Conservation (phyloP, 2,888 invertebrate species). For the Lasioglossum marginatum region DNA sequence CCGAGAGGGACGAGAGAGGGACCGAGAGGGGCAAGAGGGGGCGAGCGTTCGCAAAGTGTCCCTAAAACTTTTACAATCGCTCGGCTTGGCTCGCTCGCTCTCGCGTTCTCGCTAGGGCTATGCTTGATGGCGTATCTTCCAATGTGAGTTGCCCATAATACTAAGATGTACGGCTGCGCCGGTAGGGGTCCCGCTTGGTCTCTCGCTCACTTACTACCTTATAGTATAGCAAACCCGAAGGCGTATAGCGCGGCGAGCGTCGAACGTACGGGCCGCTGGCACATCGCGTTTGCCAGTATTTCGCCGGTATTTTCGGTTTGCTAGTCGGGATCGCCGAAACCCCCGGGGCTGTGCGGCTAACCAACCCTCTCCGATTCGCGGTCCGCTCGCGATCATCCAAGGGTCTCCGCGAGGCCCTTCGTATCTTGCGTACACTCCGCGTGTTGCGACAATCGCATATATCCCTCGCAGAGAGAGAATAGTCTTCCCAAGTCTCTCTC, state of each 20-base stretch:
- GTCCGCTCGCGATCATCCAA: background rate
- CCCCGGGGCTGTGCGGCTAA: background rate
- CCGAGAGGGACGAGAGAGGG: conserved; percentile 38
- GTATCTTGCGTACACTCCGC: background rate
- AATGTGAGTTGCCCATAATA: conserved; percentile 88
- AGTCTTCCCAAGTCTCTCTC: background rate
- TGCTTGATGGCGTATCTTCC: conserved; percentile 89
- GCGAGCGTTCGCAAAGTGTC: conserved; percentile 86
- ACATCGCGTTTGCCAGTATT: conserved; percentile 74
- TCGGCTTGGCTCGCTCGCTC: conserved; percentile 84
- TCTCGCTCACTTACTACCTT: conserved; percentile 81
- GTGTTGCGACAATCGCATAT: background rate
- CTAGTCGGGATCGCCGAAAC: conserved; percentile 33
- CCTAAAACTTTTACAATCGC: conserved; percentile 88
- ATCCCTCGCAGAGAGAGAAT: background rate
- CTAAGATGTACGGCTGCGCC: conserved; percentile 88
- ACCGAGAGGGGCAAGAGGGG: conserved; percentile 71
- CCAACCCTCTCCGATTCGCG: background rate
- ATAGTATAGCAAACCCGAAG: conserved; percentile 82
- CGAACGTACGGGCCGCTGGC: conserved; percentile 63
- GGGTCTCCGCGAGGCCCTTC: too few species aligned
- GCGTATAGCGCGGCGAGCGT: conserved; percentile 75
- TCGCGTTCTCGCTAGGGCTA: conserved; percentile 85
- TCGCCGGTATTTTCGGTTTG: conserved; percentile 62
- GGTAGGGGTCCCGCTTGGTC: conserved; percentile 84